A percentile compares a stretch with the other conserved stretches of the same genome.
Evolutionary conservation across 2,113 vertebrate genomes (phyloP).

Genomic region (Atlantisia rogersi): DNA sequence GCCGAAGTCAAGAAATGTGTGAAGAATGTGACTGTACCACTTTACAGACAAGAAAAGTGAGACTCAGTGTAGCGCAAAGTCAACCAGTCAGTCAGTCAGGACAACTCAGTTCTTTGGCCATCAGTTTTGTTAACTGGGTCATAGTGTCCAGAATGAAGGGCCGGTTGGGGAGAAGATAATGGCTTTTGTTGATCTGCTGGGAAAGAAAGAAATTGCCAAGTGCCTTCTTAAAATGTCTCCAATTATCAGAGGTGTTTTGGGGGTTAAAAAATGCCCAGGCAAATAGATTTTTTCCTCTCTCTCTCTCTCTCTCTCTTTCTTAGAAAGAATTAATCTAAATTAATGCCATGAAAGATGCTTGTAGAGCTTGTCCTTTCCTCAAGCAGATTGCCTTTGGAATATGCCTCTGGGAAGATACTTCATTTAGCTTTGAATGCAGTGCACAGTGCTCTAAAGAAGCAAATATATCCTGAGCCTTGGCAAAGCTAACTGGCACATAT

Average conservation of each 20-base stretch:
- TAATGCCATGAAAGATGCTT: background rate
- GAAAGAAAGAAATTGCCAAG: background rate
- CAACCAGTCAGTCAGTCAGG: background rate
- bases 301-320: background rate
- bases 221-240: background rate
- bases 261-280: background rate
- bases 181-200: background rate
- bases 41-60: background rate
- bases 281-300: background rate
- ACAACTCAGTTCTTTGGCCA: background rate
- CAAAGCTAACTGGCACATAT: background rate
- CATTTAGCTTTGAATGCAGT: background rate
- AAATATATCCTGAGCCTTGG: background rate
- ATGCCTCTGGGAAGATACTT: background rate
- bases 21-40: background rate
- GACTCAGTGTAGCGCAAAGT: fast-evolving
- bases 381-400: background rate
- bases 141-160: background rate
- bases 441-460: background rate
- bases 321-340: background rate
- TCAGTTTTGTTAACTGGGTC: background rate
- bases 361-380: background rate
- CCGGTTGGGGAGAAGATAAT: too few relatives aligned
- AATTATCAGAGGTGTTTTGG: background rate
- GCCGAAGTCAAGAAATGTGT: background rate